Evolutionary conservation across 1,140 invertebrate genomes (phyloP).

Genomic region (Plutomurus gul): DNA sequence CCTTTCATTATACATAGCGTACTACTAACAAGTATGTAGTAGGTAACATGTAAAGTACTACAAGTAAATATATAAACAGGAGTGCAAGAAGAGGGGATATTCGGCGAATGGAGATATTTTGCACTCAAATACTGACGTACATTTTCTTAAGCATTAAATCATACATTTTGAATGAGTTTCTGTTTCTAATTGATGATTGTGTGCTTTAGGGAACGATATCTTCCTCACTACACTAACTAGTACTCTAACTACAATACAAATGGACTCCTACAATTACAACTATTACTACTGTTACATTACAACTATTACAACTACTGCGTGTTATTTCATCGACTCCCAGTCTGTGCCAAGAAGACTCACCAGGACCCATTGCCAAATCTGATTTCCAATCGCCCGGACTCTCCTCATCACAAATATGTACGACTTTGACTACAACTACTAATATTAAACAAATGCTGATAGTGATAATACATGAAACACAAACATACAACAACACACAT

Average conservation of each 20-base stretch:
- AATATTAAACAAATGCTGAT: constrained; percentile 7
- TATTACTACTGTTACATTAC: constrained; percentile 25
- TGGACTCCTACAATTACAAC: constrained; percentile 29
- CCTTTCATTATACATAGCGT: no score
- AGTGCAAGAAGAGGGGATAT: no score
- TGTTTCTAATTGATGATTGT: background rate
- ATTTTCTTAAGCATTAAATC: background rate
- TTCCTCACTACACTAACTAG: constrained; percentile 37
- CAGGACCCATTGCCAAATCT: constrained; percentile 48
- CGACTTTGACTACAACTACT: constrained; percentile 17
- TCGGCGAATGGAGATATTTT: no score
- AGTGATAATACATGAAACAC: background rate
- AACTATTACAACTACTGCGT: constrained; percentile 35
- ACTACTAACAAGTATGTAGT: no score
- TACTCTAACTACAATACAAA: constrained; percentile 31
- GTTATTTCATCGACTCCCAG: constrained; percentile 44
- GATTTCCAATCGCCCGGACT: constrained; percentile 42
- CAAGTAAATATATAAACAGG: no score
- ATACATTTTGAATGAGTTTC: background rate
- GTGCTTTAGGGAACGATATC: constrained; percentile 36
- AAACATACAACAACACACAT: no score
- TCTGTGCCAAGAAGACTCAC: constrained; percentile 49
- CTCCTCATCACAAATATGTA: constrained; percentile 34
- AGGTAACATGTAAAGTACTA: no score
- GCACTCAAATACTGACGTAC: background rate